Conservation (phyloP, 2,113 vertebrate species). For the Cercocebus atys region DNA sequence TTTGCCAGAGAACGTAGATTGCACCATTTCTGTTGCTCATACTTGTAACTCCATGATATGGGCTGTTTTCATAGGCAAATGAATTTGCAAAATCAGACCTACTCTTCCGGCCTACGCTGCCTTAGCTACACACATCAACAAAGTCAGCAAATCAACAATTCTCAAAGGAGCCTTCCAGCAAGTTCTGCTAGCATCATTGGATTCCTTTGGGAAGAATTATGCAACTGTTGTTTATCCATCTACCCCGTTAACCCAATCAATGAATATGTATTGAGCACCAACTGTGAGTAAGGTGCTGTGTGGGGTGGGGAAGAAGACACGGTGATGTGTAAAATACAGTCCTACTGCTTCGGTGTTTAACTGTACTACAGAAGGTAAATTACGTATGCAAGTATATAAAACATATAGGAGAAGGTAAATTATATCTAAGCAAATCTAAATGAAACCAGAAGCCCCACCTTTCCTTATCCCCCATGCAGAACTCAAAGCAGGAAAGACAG, state of each 20-base stretch:
- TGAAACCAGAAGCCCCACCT: not conserved
- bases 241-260: conserved; percentile 37
- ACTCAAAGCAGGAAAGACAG: too few species aligned
- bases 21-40: not conserved
- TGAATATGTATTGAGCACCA: conserved; percentile 31
- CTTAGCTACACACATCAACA: conserved; percentile 38
- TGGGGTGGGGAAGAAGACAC: not conserved
- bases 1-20: not conserved
- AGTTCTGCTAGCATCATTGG: conserved; percentile 8
- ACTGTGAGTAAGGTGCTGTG: not conserved
- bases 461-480: rapidly evolving
- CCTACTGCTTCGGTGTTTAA: too few species aligned
- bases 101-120: conserved; percentile 28
- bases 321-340: not conserved
- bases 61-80: conserved; percentile 37
- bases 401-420: not conserved
- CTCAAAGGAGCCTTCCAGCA: conserved; percentile 50
- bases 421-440: not conserved
- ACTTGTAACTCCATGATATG: not conserved
- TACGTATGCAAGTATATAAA: rapidly evolving
- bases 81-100: conserved; percentile 56
- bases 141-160: conserved; percentile 62
- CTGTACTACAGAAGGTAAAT: not conserved
- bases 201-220: conserved; percentile 47
- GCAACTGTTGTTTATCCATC: conserved; percentile 32